Base-by-base conservation (phyloP, 2,888 invertebrate species). In the Andrena camellia region DNA sequence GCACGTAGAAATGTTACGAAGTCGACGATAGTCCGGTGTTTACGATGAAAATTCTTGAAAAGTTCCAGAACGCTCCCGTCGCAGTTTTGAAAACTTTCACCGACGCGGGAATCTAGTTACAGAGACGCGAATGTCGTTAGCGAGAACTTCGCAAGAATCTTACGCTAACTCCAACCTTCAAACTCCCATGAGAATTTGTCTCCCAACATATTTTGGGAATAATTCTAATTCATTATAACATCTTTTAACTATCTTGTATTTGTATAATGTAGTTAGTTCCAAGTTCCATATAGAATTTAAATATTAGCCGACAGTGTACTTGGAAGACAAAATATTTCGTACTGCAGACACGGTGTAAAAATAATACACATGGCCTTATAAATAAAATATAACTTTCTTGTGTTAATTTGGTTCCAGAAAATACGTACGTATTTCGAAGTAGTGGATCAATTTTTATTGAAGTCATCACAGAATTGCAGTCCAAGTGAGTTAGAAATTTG, bases 251-350 rank as follows among this genome's bases (percentile, higher is more conserved):
- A 26, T 57, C 26, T 23, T 42, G 13, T 13, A 42, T 42, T 10
- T 23, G 26, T 26, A 23, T 20, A 57, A 57, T 13, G 8, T 20
- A 52, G n/a, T 57, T 23, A 57, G 26, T 57, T 23, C 0, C 26
- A 68, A 17, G 6, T 20, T 35, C 54, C 33, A 1, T 7, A 17
- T 23, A 2, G 17, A 68, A 33, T 54, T 23, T 54, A n/a, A 50
- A 52, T 31, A 50, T n/a, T 50, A 23, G 29, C 57, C 57, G 57
- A 69, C 10, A 35, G 35, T 29, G 26, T n/a, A 42, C 13, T 69
- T 69, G 13, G n/a, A 31, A 8, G 6, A 5, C 7, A 60, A 57
- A 57, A 57, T 26, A n/a, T 57, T 57, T 57, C 23, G 2, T 23
- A 57, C 10, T 2, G 26, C 54, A 23, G 10, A 4, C 23, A 10